Base-by-base conservation (phyloP, 2,797 vertebrate genomes). In the Sebastes diploproa region DNA sequence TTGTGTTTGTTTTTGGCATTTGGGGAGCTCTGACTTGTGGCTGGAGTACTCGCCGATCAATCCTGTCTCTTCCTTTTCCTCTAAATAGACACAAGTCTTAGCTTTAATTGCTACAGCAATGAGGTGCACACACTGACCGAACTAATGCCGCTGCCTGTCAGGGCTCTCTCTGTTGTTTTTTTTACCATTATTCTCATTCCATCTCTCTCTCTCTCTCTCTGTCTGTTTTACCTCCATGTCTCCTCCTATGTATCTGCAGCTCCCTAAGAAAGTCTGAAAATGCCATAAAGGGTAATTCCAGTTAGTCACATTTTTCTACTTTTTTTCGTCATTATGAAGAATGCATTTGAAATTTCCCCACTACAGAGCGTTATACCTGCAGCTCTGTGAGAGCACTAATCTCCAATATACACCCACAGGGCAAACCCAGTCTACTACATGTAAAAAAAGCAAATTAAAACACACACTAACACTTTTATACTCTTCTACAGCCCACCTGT, bases 401-500 rank as follows among this genome's bases (percentile, higher is more conserved):
- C 87, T 89, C 75, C 36, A 42, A 38, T n/a, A 78, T 60, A 78
- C 79, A 88, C 87, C 85, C 85, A 84, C 81, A 84, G 81, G 83
- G 81, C 78, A 78, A 82, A 86, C 81, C 64, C 80, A 30, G 71
- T 34, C 72, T 69, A 65, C 81, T 63, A 32, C 79, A 74, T 71
- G 58, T 77, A 69, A 78, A 82, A 60, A 84, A 83, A 83, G 81
- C 83, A 87, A 87, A 87, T 89, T 89, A 87, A 86, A 87, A 72
- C 65, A 58, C 59, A 69, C 63, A 58, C 22, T 50, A 68, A 81
- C 61, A 66, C 58, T 73, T 20, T 73, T 20, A n/a, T 29, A 76
- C 75, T 18, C 7, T 55, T 27, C 56, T 34, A 23, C 76, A 59
- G 79, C 71, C 71, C 70, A 61, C 36, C 68, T 75, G 72, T 42